Percentiles rank a stretch among this genome's conserved stretches.
phyloP scores from a whole-genome alignment of 1,140 invertebrate species.

The Hyles vespertilio region DNA sequence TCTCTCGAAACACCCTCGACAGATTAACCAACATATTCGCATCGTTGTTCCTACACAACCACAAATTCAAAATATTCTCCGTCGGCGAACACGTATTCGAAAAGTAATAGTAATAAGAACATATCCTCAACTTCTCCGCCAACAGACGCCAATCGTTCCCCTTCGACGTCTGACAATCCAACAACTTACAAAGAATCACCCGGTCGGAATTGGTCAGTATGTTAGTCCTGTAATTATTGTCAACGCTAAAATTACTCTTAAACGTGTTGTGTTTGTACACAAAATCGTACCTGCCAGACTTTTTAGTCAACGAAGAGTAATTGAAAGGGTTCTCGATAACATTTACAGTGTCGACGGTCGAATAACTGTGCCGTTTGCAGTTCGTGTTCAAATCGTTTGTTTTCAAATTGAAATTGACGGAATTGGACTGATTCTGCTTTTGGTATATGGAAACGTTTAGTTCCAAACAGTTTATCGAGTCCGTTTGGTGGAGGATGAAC shows the following conservation, averaged over 20 bases:
- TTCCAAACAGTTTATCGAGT: constrained; percentile 71
- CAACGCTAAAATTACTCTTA: constrained; percentile 53
- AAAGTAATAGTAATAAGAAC: constrained; percentile 97
- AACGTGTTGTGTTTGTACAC: constrained; percentile 53
- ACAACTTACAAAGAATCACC: constrained; percentile 89
- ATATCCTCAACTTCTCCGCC: constrained; percentile 91
- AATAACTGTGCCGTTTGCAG: constrained; percentile 63
- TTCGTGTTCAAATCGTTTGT: constrained; percentile 70
- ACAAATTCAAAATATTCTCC: constrained; percentile 95
- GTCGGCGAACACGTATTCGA: constrained; percentile 96
- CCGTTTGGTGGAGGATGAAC: constrained; percentile 85
- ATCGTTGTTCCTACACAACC: constrained; percentile 94
- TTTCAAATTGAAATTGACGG: constrained; percentile 69
- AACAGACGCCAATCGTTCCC: constrained; percentile 97
- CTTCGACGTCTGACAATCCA: constrained; percentile 91
- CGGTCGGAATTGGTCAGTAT: constrained; percentile 77
- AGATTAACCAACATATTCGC: constrained; percentile 88
- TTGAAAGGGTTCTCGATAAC: constrained; percentile 69
- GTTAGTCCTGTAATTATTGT: constrained; percentile 67
- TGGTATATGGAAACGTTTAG: constrained; percentile 66
- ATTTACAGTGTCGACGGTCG: constrained; percentile 61
- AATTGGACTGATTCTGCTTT: constrained; percentile 69
- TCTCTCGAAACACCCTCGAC: constrained; percentile 91
- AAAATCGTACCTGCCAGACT: constrained; percentile 59
- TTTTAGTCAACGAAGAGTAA: constrained; percentile 68